Base-by-base conservation (phyloP, 1,140 invertebrate genomes). In the Agrilus planipennis region DNA sequence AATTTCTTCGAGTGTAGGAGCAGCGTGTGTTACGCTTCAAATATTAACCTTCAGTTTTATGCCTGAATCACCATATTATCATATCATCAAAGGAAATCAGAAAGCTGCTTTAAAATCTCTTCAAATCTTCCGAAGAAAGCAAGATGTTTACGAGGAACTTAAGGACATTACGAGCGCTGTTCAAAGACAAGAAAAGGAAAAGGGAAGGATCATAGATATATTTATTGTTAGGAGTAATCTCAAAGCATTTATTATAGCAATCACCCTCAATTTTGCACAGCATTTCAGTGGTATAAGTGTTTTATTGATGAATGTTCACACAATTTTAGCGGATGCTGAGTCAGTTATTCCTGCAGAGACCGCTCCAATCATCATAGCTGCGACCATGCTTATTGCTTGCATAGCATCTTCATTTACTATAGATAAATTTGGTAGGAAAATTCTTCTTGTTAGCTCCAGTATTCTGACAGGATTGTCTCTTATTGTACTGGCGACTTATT, bases 61-160 rank as follows among this genome's bases (percentile, higher is more conserved):
- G 44, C 52, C 50, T 5, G 46, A 54, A 40, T 51, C 47, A 6
- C 52, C 50, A 2, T 54, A 54, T 39, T 54, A 46, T 42, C 37
- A 53, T 3, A 16, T 55, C 1, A 47, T 47, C n/a, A 40, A 44
- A 23, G 58, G 61, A 3, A 55, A 53, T 9, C 60, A 58, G 20
- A 52, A 59, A 5, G 67, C 70, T 21, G 76, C 76, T 0, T 48
- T 64, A 2, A 45, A 60, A 10, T 53, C 70, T 3, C 48, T 81
- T 34, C 49, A 58, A 3, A 68, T 60, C 49, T 50, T 81, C 1
- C 57, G 75, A 23, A 64, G 69, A 18, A 62, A 60, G 22, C 18
- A 39, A 1, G 57, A 50, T n/a, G 65, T 70, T 0, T 51, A 65
- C 15, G 51, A 60, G 15, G 52, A 55, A 40, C 25, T 57, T 10